Evolutionary conservation across 2,797 vertebrate species (phyloP).

Genomic region (Orientallactaga sibirica): DNA sequence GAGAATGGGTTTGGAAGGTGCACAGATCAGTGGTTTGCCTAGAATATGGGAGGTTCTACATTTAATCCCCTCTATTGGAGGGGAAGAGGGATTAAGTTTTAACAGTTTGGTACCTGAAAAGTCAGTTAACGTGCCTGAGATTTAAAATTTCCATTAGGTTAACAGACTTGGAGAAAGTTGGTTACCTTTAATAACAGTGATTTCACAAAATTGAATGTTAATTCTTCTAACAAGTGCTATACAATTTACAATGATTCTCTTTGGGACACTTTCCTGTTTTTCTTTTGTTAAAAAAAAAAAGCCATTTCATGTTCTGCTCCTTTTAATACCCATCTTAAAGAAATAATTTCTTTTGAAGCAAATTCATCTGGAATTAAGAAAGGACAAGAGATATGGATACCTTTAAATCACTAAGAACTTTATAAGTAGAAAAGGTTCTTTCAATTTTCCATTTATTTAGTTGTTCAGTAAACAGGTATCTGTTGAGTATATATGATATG

Average conservation of each 20-base stretch:
- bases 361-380: slow-evolving; percentile 52
- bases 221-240: not conserved
- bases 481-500: not conserved
- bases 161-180: not conserved
- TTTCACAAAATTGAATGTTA: slow-evolving; percentile 54
- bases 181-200: slow-evolving; percentile 48
- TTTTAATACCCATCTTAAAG: slow-evolving; percentile 57
- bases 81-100: not conserved
- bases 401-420: not conserved
- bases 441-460: not conserved
- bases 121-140: not conserved
- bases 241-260: not conserved
- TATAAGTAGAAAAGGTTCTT: not conserved
- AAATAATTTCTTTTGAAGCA: slow-evolving; percentile 38
- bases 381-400: not conserved
- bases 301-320: slow-evolving; percentile 29
- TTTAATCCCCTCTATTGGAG: too few relatives aligned
- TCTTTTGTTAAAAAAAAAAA: slow-evolving; percentile 35
- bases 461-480: not conserved
- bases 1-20: not conserved
- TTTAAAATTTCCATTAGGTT: slow-evolving; percentile 1
- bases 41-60: not conserved
- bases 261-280: slow-evolving; percentile 33
- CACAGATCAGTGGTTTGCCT: not conserved
- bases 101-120: slow-evolving; percentile 3